A percentile compares a stretch with the other conserved stretches of the same genome.
These are phyloP conservation scores for Carassius auratus DNA, from an alignment of 2,113 vertebrate species.

Conservation along the genomic window DNA sequence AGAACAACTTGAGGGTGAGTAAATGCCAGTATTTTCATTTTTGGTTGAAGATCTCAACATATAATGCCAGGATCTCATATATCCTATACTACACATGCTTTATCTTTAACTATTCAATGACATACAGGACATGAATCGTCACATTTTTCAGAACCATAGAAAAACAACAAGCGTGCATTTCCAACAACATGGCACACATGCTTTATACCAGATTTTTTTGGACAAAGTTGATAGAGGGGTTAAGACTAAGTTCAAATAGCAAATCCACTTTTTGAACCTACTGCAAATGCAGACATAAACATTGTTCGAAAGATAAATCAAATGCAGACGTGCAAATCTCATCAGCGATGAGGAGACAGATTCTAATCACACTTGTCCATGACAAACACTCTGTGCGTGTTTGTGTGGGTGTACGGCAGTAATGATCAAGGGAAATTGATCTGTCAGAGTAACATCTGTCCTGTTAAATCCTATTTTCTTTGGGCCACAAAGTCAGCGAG, in stretches of 20 bases:
- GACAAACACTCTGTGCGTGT: not conserved
- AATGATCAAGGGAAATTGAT: constrained; percentile 37
- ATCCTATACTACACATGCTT: too few relatives aligned
- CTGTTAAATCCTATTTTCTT: constrained; percentile 20
- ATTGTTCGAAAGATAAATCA: not conserved
- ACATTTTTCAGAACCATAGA: not conserved
- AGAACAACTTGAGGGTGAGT: too few relatives aligned
- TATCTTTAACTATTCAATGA: too few relatives aligned
- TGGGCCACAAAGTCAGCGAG: not conserved
- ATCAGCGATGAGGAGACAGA: not conserved
- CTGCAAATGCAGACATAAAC: not conserved
- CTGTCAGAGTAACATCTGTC: constrained; percentile 37
- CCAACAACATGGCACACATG: not conserved
- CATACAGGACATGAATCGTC: too few relatives aligned
- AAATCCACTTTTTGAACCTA: not conserved
- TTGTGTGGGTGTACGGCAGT: not conserved
- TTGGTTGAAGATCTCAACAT: too few relatives aligned
- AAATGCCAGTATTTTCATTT: too few relatives aligned
- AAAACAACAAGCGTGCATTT: not conserved
- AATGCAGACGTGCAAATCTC: not conserved
- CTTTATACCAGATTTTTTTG: not conserved
- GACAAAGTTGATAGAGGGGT: not conserved
- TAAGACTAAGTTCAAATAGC: not conserved
- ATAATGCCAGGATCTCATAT: too few relatives aligned
- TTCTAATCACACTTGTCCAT: not conserved